A percentile compares a stretch with the other conserved stretches of the same genome.
Conservation (phyloP, 2,797 vertebrate genomes). For the Thunnus albacares region DNA sequence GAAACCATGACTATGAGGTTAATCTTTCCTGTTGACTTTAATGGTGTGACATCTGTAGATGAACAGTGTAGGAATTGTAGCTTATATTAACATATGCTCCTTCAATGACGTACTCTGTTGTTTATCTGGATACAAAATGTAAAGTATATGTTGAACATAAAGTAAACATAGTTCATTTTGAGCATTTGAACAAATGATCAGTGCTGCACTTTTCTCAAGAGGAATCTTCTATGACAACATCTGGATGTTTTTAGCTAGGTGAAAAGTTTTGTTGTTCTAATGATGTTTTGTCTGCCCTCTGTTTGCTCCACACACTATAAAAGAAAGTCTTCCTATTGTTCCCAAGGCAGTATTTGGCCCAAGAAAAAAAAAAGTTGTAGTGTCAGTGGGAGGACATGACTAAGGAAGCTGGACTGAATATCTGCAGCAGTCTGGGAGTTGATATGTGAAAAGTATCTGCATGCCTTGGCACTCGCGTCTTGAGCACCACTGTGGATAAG, state of each 20-base stretch:
- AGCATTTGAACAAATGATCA: background rate
- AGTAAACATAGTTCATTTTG: background rate
- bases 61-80: no score
- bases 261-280: background rate
- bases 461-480: background rate
- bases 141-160: background rate
- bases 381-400: slow-evolving; percentile 10
- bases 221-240: background rate
- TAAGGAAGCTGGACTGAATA: background rate
- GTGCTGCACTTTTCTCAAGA: no score
- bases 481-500: slow-evolving; percentile 11
- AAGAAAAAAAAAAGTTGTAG: background rate
- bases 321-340: background rate
- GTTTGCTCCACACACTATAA: background rate
- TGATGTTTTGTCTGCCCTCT: background rate
- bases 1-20: no score
- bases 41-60: no score
- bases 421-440: slow-evolving; percentile 9
- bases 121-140: no score
- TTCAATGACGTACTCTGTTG: no score
- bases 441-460: slow-evolving; percentile 15
- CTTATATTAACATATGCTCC: no score
- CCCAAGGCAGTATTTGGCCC: background rate
- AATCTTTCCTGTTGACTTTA: no score
- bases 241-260: background rate